A percentile compares a stretch with the other conserved stretches of the same genome.
Conservation (phyloP, 1,140 invertebrate genomes). For the Drosophila ficusphila region DNA sequence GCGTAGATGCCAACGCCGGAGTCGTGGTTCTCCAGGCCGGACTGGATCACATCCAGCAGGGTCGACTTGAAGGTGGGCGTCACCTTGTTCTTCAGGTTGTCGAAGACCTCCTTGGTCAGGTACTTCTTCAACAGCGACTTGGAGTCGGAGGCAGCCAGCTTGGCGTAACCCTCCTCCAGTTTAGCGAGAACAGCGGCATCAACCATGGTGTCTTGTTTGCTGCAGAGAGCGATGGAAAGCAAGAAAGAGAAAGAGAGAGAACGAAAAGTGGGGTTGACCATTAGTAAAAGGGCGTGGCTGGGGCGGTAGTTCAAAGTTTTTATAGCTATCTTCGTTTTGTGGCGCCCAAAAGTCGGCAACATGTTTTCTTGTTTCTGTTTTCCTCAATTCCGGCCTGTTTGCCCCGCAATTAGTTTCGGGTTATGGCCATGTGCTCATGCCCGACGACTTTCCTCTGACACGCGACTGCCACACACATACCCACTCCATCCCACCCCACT, state of each 20-base stretch:
- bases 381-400: constrained; percentile 30
- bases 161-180: constrained; percentile 95
- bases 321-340: constrained; percentile 38
- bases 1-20: constrained; percentile 98
- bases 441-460: constrained; percentile 27
- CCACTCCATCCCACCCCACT: neutral
- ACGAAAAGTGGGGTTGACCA: constrained; percentile 22
- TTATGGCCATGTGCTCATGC: constrained; percentile 52
- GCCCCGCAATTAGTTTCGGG: constrained; percentile 56
- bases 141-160: constrained; percentile 93
- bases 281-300: constrained; percentile 48
- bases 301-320: constrained; percentile 12
- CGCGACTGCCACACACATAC: constrained; percentile 24
- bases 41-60: constrained; percentile 96
- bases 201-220: constrained; percentile 91
- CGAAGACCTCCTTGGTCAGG: constrained; percentile 94
- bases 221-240: no score
- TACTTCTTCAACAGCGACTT: constrained; percentile 98
- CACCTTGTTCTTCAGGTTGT: constrained; percentile 94
- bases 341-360: constrained; percentile 69
- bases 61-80: constrained; percentile 94
- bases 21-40: constrained; percentile 94
- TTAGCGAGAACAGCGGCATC: constrained; percentile 94
- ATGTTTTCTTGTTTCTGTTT: constrained; percentile 12
- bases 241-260: constrained; percentile 15